These are phyloP conservation scores for Coluber constrictor DNA, from an alignment of 2,797 vertebrate species.

Conservation along the genomic window DNA sequence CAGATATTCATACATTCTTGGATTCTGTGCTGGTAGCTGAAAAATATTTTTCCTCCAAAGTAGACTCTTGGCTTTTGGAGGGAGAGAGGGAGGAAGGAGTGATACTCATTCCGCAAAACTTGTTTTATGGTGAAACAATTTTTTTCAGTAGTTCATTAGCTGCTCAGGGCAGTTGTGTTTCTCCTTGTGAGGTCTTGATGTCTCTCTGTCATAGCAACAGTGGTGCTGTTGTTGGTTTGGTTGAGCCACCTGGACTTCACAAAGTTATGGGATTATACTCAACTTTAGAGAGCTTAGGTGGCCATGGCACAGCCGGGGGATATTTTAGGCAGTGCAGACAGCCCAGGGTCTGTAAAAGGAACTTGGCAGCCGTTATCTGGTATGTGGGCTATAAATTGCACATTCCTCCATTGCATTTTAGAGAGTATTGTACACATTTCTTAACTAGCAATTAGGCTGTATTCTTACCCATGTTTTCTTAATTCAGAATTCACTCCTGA, in stretches of 20 bases:
- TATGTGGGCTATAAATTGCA: slow-evolving; percentile 23
- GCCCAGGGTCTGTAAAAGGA: slow-evolving; percentile 3
- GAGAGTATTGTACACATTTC: slow-evolving; percentile 1
- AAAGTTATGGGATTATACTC: slow-evolving; percentile 27
- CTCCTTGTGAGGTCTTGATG: slow-evolving; percentile 16
- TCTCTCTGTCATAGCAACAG: slow-evolving; percentile 31
- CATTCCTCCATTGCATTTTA: slow-evolving; percentile 7
- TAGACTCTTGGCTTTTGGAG: neutral
- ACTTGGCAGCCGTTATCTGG: slow-evolving; percentile 22
- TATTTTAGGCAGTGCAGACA: slow-evolving; percentile 15
- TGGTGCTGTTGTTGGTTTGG: slow-evolving; percentile 23
- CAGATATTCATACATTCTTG: slow-evolving; percentile 11
- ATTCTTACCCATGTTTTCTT: neutral
- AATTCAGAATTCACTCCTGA: neutral
- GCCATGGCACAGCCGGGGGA: slow-evolving; percentile 23
- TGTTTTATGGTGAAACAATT: slow-evolving; percentile 8
- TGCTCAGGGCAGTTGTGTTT: slow-evolving; percentile 11
- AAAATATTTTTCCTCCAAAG: neutral
- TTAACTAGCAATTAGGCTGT: neutral
- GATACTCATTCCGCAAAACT: neutral
- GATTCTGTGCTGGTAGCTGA: neutral
- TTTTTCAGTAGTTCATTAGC: slow-evolving; percentile 11
- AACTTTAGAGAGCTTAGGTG: slow-evolving; percentile 31
- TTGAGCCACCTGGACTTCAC: slow-evolving; percentile 33
- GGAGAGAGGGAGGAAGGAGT: neutral